A percentile compares a stretch with the other conserved stretches of the same genome.
Conservation (phyloP, 2,113 vertebrate species). For the Hylia prasina region DNA sequence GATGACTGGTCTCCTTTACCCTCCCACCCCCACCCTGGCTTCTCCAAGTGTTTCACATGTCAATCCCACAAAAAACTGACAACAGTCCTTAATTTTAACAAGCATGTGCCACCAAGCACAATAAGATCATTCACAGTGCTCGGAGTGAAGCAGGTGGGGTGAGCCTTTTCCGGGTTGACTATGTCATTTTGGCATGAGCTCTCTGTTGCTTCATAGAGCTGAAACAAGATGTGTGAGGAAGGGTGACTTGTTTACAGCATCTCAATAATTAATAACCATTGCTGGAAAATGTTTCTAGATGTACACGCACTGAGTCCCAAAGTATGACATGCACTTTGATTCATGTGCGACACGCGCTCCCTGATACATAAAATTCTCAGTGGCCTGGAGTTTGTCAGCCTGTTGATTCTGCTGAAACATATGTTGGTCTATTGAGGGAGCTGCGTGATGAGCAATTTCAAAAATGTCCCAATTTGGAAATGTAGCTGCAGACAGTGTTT, state of each 20-base stretch:
- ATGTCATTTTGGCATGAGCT: neutral
- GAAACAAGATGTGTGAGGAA: conserved; percentile 28
- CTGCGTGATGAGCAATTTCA: conserved; percentile 6
- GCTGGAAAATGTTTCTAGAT: conserved; percentile 40
- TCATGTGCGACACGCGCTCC: neutral
- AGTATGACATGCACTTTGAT: conserved; percentile 29
- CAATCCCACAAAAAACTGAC: neutral
- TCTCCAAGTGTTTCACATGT: neutral
- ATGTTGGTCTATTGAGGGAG: conserved; percentile 31
- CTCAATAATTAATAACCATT: conserved; percentile 41
- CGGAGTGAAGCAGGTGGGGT: neutral
- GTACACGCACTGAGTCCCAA: neutral
- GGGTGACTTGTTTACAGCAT: conserved; percentile 38
- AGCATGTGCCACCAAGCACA: neutral
- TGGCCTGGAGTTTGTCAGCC: conserved; percentile 58
- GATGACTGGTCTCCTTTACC: neutral
- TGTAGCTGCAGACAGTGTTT: conserved; percentile 30
- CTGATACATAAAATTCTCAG: conserved; percentile 29
- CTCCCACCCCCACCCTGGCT: neutral
- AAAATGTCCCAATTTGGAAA: conserved; percentile 48
- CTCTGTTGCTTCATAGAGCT: neutral
- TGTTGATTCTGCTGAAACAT: conserved; percentile 51
- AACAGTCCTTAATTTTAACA: neutral
- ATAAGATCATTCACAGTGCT: neutral
- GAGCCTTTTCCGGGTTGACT: neutral